These are phyloP conservation scores for Bolinopsis microptera DNA, from an alignment of 37 sponge, comb jelly and placozoan genomes.

Conservation along the genomic window DNA sequence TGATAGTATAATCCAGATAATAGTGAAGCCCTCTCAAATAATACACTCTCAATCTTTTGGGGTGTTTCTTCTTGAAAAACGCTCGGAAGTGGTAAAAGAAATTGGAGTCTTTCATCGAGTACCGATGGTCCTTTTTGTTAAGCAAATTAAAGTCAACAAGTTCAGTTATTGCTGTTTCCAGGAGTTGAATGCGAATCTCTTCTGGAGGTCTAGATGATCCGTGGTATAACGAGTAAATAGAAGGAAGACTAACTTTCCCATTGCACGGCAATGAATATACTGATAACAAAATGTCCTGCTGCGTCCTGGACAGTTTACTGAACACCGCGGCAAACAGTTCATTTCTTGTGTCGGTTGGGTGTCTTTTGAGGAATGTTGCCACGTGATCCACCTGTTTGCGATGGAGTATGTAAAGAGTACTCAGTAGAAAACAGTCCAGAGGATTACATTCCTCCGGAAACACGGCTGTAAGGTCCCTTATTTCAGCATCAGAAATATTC, in stretches of 20 bases:
- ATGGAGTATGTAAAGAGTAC: constrained; percentile 19
- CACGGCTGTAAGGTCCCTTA: background rate
- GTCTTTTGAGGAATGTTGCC: background rate
- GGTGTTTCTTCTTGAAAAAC: constrained; percentile 2
- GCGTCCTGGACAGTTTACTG: background rate
- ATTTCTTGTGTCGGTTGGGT: background rate
- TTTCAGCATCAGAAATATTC: background rate
- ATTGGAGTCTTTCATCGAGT: constrained; percentile 43
- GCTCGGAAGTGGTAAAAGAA: constrained; percentile 39
- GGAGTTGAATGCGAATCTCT: background rate
- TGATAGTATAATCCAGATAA: constrained; percentile 20
- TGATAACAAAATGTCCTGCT: constrained; percentile 19
- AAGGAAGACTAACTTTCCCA: constrained; percentile 3
- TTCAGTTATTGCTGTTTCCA: background rate
- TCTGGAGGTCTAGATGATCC: constrained; percentile 5
- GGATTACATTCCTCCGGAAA: constrained; percentile 6
- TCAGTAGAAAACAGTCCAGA: constrained; percentile 18
- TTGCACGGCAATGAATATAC: constrained; percentile 54
- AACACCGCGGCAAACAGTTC: constrained; percentile 47
- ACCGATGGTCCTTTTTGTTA: background rate
- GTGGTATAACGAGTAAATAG: background rate
- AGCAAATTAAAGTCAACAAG: background rate
- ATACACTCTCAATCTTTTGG: constrained; percentile 13
- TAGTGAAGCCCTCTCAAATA: constrained; percentile 25
- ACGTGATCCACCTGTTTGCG: background rate